phyloP scores from a whole-genome alignment of 1,140 invertebrate species.

The Bactericera cockerelli region DNA sequence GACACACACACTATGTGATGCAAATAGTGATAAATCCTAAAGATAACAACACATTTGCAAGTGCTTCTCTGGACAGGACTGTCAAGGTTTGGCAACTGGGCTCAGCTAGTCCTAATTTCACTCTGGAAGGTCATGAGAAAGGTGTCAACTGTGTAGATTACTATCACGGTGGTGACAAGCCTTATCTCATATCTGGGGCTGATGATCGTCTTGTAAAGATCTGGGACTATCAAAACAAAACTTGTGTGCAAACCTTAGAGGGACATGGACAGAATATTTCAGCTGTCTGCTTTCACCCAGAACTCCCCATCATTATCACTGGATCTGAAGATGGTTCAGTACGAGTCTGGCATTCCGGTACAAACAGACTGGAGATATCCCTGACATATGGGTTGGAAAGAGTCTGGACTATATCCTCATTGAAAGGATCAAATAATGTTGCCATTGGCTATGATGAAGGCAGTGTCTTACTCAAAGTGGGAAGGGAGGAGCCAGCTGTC shows the following conservation, averaged over 20 bases:
- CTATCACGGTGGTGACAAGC: slow-evolving; percentile 99
- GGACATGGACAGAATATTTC: slow-evolving; percentile 95
- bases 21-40: slow-evolving; percentile 99
- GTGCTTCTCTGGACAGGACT: slow-evolving; percentile 91
- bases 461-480: slow-evolving; percentile 93
- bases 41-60: slow-evolving; percentile 99
- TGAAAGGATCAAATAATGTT: slow-evolving; percentile 92
- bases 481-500: slow-evolving; percentile 94
- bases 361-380: slow-evolving; percentile 88
- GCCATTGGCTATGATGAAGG: slow-evolving; percentile 97
- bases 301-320: slow-evolving; percentile 90
- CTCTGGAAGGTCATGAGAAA: slow-evolving; percentile 95
- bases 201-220: slow-evolving; percentile 96
- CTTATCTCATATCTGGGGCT: slow-evolving; percentile 96
- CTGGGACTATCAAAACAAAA: slow-evolving; percentile 99
- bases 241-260: slow-evolving; percentile 95
- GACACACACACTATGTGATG: slow-evolving; percentile 99
- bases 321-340: slow-evolving; percentile 96
- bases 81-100: slow-evolving; percentile 98
- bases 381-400: slow-evolving; percentile 96
- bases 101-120: slow-evolving; percentile 94
- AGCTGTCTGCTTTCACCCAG: slow-evolving; percentile 83
- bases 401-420: slow-evolving; percentile 93
- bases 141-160: slow-evolving; percentile 99
- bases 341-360: slow-evolving; percentile 94